Base-by-base conservation (phyloP, 2,888 invertebrate genomes). In the Sminthurinus aureus region DNA sequence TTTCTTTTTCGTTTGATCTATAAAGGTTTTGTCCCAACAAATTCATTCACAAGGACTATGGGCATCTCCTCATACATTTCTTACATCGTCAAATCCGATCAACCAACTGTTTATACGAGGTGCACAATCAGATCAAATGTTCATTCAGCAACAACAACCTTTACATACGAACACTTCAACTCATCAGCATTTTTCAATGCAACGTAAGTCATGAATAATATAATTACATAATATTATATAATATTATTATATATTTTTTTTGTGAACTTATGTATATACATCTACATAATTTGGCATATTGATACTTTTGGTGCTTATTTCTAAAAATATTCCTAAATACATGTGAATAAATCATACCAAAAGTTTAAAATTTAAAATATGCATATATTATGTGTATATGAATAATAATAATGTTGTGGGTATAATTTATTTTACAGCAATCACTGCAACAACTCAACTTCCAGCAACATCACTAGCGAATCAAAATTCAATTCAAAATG, bases 41-140 rank as follows among this genome's bases (percentile, higher is more conserved):
- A 84, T 89, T 78, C 90, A 94, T 85, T 95, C 95, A 3, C 94
- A 93, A 90, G 90, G 90, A 12, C 94, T 95, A 84, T 96, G 96
- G 95, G 92, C 95, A 0, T 89, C 90, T n/a, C 89, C 89, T 22
- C 93, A 93, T 64, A 92, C 94, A 0, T 90, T 95, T 8, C 91
- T 95, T 15, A 90, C 91, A 12, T 91, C 94, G 0, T 94, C 94
- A 20, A 96, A 95, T 91, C 95, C 94, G 3, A 38, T 38, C 38
- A 38, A 38, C 6, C 38, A 38, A 11, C 96, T 96, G 89, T 94
- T 95, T 90, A 96, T 96, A 87, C 91, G 96, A 69, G 95, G 95
- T 24, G 92, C 94, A 0, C 96, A 87, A 83, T 75, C 85, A 85
- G 26, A 95, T n/a, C 87, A 87, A 86, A 90, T 97, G 95, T 96